Base-by-base conservation (phyloP, 2,888 invertebrate species). In the Agriopis marginaria region DNA sequence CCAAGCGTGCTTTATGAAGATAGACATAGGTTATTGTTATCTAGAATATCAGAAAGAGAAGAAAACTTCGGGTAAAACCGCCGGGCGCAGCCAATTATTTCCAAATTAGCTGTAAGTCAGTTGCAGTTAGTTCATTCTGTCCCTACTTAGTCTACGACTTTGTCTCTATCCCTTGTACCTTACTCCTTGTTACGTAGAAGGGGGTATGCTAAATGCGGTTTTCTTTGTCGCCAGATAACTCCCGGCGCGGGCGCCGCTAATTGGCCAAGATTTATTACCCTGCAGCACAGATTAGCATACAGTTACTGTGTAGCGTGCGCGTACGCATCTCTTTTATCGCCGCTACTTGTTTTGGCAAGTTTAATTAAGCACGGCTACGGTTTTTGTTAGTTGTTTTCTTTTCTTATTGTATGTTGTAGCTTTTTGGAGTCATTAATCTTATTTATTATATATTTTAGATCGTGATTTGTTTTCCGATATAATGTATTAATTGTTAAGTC, bases 221-320 rank as follows among this genome's bases (percentile, higher is more conserved):
- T 84, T 81, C 89, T 91, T 92, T 91, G 90, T 88, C 83, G 85
- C 77, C 82, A 82, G 90, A 90, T 90, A 90, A 79, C 81, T 82
- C 83, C 53, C 77, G 79, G 81, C 78, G 79, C 78, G 76, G 78
- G 80, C 78, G 79, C 78, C 75, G 77, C 93, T 93, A 93, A 93
- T 93, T 93, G 89, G 93, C 86, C 85, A 87, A 85, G 88, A 93
- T 92, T 92, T 92, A 93, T 90, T 86, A 76, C 75, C 75, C 72
- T 67, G 74, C 75, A 86, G 85, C 79, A 82, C 59, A 66, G 66
- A 65, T 61, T 65, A 65, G 17, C 23, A 53, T 23, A 47, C 14
- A 68, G 68, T 63, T 61, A 53, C 56, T 53, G 11, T 45, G 64
- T 51, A 44, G 56, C 62, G 47, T 65, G 77, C 80, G 80, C 82